Conservation (phyloP, 1,140 invertebrate genomes). For the Hydropsyche tenuis region DNA sequence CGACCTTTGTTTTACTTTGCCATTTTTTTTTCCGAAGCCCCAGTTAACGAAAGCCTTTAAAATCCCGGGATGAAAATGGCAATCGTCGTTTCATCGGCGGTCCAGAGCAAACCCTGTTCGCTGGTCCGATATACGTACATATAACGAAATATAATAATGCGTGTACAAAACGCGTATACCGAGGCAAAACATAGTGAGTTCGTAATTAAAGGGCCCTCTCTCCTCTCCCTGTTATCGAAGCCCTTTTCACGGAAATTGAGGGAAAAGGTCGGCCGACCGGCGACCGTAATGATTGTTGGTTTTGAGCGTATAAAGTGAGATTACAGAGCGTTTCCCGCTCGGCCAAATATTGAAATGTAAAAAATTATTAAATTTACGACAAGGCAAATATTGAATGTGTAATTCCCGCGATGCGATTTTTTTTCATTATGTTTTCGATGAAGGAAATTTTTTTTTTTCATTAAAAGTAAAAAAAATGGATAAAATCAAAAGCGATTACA, state of each 20-base stretch:
- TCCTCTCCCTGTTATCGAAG: not conserved
- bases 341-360: too few species aligned
- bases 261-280: constrained; percentile 13
- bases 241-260: constrained; percentile 15
- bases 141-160: not conserved
- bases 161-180: not conserved
- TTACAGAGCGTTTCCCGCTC: not conserved
- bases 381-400: too few species aligned
- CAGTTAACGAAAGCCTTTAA: too few species aligned
- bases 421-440: too few species aligned
- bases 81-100: not conserved
- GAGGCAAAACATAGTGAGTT: constrained; percentile 1
- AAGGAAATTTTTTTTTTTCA: too few species aligned
- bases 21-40: too few species aligned
- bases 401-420: too few species aligned
- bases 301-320: not conserved
- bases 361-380: too few species aligned
- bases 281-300: constrained; percentile 16
- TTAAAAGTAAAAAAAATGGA: too few species aligned
- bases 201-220: constrained; percentile 15
- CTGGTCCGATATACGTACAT: not conserved
- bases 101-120: too few species aligned
- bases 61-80: not conserved
- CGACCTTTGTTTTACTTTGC: too few species aligned
- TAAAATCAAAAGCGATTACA: too few species aligned